phyloP scores from a whole-genome alignment of 2,888 invertebrate species.

The Aphodius sticticus region DNA sequence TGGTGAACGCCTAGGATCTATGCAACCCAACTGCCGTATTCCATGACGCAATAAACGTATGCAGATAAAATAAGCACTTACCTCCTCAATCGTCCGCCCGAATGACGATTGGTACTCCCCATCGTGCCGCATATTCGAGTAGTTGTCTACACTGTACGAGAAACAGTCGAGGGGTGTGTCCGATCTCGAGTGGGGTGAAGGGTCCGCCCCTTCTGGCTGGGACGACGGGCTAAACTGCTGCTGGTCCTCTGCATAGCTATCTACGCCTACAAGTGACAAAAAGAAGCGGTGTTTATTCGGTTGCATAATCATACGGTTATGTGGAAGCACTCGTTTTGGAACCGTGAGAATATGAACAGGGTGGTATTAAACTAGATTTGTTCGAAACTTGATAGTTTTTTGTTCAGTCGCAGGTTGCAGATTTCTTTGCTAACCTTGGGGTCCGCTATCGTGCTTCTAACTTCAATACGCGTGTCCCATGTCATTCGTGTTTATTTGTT shows the following conservation, averaged over 20 bases:
- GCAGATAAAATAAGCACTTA: slow-evolving; percentile 4
- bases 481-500: too few species aligned
- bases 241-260: slow-evolving; percentile 46
- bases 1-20: background rate
- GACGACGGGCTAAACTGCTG: slow-evolving; percentile 57
- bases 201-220: slow-evolving; percentile 55
- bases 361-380: background rate
- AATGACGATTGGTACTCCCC: slow-evolving; percentile 35
- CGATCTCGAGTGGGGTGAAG: slow-evolving; percentile 56
- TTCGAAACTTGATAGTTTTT: background rate
- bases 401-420: background rate
- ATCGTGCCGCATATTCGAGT: slow-evolving; percentile 32
- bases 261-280: slow-evolving; percentile 39
- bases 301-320: slow-evolving; percentile 38
- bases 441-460: too few species aligned
- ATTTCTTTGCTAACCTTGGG: too few species aligned
- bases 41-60: background rate
- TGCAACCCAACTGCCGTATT: background rate
- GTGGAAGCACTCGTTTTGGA: background rate
- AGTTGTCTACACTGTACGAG: slow-evolving; percentile 44
- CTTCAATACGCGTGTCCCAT: too few species aligned
- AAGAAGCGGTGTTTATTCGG: slow-evolving; percentile 35
- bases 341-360: background rate
- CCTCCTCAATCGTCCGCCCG: slow-evolving; percentile 36
- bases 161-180: slow-evolving; percentile 50